phyloP scores from a whole-genome alignment of 2,113 vertebrate species.

The Amphiprion ocellaris region DNA sequence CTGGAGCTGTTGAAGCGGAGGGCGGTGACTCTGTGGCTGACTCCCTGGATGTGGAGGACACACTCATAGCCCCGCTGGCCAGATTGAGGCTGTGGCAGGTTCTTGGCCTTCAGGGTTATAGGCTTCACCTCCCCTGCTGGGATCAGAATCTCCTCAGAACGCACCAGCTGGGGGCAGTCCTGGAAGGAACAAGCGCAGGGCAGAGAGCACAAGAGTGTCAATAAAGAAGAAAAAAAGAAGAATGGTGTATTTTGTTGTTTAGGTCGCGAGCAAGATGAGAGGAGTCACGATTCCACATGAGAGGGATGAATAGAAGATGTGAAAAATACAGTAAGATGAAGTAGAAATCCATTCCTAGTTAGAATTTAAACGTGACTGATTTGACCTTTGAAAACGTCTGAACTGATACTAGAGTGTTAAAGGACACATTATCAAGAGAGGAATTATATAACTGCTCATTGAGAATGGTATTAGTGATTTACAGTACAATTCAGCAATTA shows the following conservation, averaged over 20 bases:
- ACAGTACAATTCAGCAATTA: too few relatives aligned
- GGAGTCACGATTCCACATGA: neutral
- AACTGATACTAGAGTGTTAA: too few relatives aligned
- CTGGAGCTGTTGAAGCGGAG: slow-evolving; percentile 99
- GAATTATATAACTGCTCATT: too few relatives aligned
- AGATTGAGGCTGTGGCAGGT: slow-evolving; percentile 97
- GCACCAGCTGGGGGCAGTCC: slow-evolving; percentile 98
- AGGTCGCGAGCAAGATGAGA: neutral
- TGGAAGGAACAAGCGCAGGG: slow-evolving; percentile 56
- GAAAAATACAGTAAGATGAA: neutral
- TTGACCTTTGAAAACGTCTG: too few relatives aligned
- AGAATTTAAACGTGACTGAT: slow-evolving; percentile 16
- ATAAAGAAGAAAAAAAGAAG: slow-evolving; percentile 1
- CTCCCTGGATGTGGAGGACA: slow-evolving; percentile 93
- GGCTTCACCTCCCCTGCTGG: slow-evolving; percentile 96
- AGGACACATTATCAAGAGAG: too few relatives aligned
- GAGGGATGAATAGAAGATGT: neutral
- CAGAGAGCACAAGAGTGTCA: neutral
- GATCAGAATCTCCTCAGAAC: slow-evolving; percentile 95
- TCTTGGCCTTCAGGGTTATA: slow-evolving; percentile 95
- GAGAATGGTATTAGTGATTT: too few relatives aligned
- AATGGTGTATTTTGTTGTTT: neutral
- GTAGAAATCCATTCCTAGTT: neutral
- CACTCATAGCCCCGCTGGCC: slow-evolving; percentile 98
- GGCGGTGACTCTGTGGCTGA: slow-evolving; percentile 92